phyloP scores from a whole-genome alignment of 2,113 vertebrate genomes.

The Eulemur rufifrons region DNA sequence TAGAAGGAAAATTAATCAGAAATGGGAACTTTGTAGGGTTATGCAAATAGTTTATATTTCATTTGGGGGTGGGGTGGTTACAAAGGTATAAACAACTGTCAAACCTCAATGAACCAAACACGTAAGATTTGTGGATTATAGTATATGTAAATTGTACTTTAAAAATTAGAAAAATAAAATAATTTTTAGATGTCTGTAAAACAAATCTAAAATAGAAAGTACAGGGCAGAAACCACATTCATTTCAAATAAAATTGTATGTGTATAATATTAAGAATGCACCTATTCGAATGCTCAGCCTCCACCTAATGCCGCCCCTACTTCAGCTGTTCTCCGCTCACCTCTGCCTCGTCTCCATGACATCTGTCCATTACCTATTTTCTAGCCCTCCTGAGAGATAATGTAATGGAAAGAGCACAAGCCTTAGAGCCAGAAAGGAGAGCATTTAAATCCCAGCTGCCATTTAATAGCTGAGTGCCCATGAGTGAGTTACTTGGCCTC shows the following conservation, averaged over 20 bases:
- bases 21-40: neutral
- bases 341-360: neutral
- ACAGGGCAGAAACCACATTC: neutral
- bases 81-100: neutral
- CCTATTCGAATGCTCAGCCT: neutral
- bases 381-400: neutral
- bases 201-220: neutral
- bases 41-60: neutral
- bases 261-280: neutral
- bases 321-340: neutral
- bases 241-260: conserved; percentile 34
- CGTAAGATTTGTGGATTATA: neutral
- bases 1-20: neutral
- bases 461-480: neutral
- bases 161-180: neutral
- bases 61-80: neutral
- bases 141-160: neutral
- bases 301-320: too few species aligned
- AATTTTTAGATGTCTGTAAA: neutral
- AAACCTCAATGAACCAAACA: neutral
- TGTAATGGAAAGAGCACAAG: neutral
- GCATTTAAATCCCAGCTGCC: neutral
- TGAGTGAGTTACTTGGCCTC: neutral
- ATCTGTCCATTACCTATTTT: neutral
- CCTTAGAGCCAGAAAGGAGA: neutral